Percentiles rank a stretch among this genome's conserved stretches.
Conservation (phyloP, 23 tunicate genomes). For the Trididemnum miniatum region DNA sequence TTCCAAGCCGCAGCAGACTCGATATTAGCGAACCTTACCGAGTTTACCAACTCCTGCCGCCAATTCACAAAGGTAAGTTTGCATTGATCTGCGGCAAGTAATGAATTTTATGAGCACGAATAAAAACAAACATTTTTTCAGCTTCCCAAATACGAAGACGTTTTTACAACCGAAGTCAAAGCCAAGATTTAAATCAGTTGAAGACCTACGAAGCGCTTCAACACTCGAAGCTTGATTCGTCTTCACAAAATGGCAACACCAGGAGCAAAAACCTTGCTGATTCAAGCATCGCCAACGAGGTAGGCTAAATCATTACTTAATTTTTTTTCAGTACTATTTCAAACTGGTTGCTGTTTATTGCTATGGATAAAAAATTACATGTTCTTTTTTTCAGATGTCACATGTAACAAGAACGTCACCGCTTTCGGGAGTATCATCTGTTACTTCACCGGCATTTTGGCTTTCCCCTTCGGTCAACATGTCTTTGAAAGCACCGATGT, state of each 20-base stretch:
- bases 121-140: no score
- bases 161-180: slow-evolving; percentile 55
- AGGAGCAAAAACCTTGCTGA: background rate
- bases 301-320: no score
- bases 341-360: no score
- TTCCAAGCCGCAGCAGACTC: slow-evolving; percentile 86
- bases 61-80: slow-evolving; percentile 97
- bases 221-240: background rate
- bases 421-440: background rate
- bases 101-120: no score
- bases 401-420: no score
- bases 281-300: background rate
- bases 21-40: slow-evolving; percentile 98
- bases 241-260: background rate
- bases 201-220: background rate
- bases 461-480: slow-evolving; percentile 33
- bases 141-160: slow-evolving; percentile 81
- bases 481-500: slow-evolving; percentile 36
- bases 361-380: background rate
- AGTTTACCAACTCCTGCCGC: slow-evolving; percentile 92
- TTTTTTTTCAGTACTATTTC: no score
- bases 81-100: no score
- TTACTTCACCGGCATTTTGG: slow-evolving; percentile 47
- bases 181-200: slow-evolving; percentile 35
- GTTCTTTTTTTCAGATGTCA: background rate